phyloP scores from a whole-genome alignment of 1,140 invertebrate genomes.

The Thereuonema tuberculata region DNA sequence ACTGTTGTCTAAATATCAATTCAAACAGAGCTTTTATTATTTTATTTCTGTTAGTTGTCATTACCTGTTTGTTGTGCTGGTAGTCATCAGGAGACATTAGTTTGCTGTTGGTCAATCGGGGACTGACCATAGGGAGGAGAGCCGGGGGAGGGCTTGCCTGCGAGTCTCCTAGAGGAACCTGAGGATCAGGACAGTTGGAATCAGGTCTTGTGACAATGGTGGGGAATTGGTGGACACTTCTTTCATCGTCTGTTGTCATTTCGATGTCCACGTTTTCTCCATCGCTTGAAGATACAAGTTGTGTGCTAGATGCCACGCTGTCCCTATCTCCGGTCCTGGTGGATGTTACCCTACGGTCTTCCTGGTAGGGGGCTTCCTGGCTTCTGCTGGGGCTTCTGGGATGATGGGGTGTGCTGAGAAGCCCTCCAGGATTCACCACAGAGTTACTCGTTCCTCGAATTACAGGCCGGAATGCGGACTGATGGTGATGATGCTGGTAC shows the following conservation, averaged over 20 bases:
- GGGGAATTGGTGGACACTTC: neutral
- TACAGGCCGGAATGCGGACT: slow-evolving; percentile 2
- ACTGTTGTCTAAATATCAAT: too few relatives aligned
- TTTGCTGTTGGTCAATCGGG: too few relatives aligned
- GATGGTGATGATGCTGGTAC: neutral
- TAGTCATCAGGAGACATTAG: too few relatives aligned
- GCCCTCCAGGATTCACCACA: neutral
- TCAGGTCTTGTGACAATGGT: too few relatives aligned
- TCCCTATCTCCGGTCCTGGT: slow-evolving; percentile 3
- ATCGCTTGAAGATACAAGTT: slow-evolving; percentile 25
- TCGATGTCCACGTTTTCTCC: slow-evolving; percentile 46
- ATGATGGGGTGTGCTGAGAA: neutral
- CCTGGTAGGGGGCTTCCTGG: neutral
- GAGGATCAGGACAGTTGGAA: too few relatives aligned
- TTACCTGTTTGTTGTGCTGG: too few relatives aligned
- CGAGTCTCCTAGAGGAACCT: neutral
- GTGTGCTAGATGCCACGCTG: neutral
- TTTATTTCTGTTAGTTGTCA: too few relatives aligned
- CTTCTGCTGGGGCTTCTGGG: too few relatives aligned
- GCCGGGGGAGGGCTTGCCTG: neutral
- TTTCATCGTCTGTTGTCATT: slow-evolving; percentile 39
- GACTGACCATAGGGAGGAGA: neutral
- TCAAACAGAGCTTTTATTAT: too few relatives aligned
- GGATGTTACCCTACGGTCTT: neutral
- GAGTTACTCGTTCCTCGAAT: neutral